Evolutionary conservation across 2,797 vertebrate species (phyloP).

Genomic region (Nyctalus aviator): DNA sequence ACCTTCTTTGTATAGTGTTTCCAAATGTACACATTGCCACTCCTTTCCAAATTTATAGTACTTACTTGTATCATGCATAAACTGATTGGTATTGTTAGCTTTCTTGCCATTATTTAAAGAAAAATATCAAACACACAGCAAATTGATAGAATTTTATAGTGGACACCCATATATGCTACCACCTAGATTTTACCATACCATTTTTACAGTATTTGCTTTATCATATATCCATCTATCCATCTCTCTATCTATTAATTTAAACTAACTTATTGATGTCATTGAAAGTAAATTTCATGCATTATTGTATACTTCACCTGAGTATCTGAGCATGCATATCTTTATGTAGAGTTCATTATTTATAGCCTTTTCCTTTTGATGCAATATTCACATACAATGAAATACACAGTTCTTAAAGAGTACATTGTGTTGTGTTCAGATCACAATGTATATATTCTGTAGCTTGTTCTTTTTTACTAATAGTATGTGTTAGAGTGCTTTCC

Average conservation of each 20-base stretch:
- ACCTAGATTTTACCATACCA: background rate
- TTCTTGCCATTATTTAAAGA: constrained; percentile 39
- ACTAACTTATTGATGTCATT: constrained; percentile 3
- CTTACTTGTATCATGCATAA: background rate
- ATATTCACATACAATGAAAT: background rate
- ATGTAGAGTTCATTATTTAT: background rate
- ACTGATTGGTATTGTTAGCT: constrained; percentile 43
- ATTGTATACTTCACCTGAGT: background rate
- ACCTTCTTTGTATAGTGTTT: background rate
- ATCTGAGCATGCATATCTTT: background rate
- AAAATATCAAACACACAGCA: background rate
- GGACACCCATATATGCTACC: background rate
- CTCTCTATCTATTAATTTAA: constrained; percentile 4
- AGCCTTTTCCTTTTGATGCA: constrained; percentile 18
- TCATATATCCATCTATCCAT: background rate
- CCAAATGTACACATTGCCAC: background rate
- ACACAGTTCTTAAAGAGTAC: background rate
- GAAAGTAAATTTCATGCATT: constrained; percentile 32
- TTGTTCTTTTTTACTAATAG: constrained; percentile 21
- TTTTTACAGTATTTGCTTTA: constrained; percentile 1
- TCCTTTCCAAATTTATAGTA: constrained; percentile 25
- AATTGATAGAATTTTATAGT: constrained; percentile 20
- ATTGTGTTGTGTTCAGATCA: constrained; percentile 4
- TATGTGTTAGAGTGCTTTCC: constrained; percentile 1
- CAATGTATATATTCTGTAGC: background rate